Percentiles rank a stretch among this genome's conserved stretches.
These are phyloP conservation scores for Mesoclemmys tuberculata DNA, from an alignment of 2,113 vertebrate genomes.

Conservation along the genomic window DNA sequence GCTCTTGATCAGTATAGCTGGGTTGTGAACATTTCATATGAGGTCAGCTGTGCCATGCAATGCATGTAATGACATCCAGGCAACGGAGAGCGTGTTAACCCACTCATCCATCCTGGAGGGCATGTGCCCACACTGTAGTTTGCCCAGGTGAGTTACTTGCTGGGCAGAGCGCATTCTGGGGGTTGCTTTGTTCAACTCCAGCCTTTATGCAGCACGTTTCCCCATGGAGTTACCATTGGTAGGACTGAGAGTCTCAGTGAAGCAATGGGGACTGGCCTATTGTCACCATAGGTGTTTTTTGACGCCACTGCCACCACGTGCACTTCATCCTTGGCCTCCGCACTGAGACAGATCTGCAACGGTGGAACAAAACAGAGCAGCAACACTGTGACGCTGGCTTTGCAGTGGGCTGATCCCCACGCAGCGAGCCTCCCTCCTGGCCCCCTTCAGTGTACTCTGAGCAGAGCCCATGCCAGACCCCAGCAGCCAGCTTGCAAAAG, in stretches of 20 bases:
- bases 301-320: constrained; percentile 73
- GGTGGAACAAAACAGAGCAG: neutral
- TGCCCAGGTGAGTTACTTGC: neutral
- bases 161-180: neutral
- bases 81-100: neutral
- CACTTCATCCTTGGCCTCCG: constrained; percentile 64
- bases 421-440: neutral
- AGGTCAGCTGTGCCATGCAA: neutral
- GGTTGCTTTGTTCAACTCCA: fast-evolving
- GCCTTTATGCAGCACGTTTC: fast-evolving
- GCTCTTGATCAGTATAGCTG: neutral
- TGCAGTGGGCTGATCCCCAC: fast-evolving
- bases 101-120: neutral
- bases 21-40: neutral
- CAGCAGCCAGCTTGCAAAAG: fast-evolving
- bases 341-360: constrained; percentile 72
- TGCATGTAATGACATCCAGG: neutral
- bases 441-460: neutral
- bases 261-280: constrained; percentile 58
- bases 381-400: fast-evolving
- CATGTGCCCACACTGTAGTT: neutral
- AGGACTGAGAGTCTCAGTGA: constrained; percentile 56
- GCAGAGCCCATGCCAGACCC: neutral
- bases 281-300: neutral
- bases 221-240: constrained; percentile 52